A percentile compares a stretch with the other conserved stretches of the same genome.
Conservation (phyloP, 92 coral and sea anemone species). For the Metridium senile region DNA sequence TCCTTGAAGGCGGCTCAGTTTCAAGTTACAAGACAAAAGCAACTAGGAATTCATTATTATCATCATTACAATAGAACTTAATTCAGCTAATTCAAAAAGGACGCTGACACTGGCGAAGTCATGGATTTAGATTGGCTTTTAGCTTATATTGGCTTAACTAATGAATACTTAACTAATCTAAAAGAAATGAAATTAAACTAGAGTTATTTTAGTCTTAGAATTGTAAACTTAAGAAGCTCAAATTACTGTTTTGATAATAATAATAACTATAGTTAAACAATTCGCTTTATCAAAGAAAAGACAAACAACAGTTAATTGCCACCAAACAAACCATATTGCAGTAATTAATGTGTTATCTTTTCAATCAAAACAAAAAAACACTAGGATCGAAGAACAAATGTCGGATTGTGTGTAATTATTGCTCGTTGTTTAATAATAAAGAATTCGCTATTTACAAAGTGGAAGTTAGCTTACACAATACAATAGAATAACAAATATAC, state of each 20-base stretch:
- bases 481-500: no score
- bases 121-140: not conserved
- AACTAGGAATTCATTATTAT: not conserved
- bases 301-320: not conserved
- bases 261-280: not conserved
- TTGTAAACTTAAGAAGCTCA: no score
- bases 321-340: not conserved
- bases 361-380: not conserved
- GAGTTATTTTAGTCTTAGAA: not conserved
- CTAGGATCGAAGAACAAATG: no score
- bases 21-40: not conserved
- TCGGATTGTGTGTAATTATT: no score
- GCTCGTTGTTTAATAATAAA: no score
- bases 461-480: no score
- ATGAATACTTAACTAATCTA: no score
- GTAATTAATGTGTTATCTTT: no score
- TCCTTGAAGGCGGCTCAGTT: not conserved
- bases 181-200: not conserved
- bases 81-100: not conserved
- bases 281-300: constrained; percentile 10
- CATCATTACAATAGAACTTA: not conserved
- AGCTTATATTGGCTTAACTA: not conserved
- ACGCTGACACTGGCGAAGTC: not conserved
- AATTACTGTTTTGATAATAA: no score
- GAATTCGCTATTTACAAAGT: no score